phyloP scores from a whole-genome alignment of 2,113 vertebrate species.

The Isichthys henryi region DNA sequence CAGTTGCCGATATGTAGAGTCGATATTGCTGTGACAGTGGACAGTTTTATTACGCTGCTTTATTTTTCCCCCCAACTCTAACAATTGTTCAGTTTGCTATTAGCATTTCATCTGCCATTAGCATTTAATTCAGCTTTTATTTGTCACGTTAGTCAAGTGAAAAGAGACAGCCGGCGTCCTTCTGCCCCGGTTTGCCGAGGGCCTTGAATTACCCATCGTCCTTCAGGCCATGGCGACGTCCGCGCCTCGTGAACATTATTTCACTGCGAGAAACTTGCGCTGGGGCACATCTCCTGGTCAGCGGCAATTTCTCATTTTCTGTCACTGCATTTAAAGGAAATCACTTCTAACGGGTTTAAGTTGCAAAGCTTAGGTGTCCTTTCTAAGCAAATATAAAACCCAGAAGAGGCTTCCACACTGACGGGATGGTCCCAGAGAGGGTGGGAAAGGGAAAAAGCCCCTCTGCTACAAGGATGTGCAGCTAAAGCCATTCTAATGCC shows the following conservation, averaged over 20 bases:
- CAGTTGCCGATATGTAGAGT: not conserved
- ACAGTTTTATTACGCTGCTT: not conserved
- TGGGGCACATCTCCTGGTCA: not conserved
- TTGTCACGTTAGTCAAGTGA: not conserved
- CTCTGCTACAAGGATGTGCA: not conserved
- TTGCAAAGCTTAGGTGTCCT: not conserved
- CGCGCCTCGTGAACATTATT: not conserved
- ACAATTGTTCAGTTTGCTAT: not conserved
- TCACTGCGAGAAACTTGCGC: not conserved
- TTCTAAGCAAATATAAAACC: not conserved
- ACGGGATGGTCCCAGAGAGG: not conserved
- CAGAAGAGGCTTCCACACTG: not conserved
- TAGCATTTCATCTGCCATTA: not conserved
- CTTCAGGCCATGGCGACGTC: not conserved
- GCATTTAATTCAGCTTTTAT: not conserved
- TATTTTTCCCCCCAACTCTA: not conserved
- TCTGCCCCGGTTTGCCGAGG: not conserved
- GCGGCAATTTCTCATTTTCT: not conserved
- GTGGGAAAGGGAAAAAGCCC: not conserved
- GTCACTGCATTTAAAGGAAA: not conserved
- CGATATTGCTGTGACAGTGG: not conserved
- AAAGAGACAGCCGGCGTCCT: not conserved
- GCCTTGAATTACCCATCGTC: not conserved
- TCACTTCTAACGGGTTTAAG: not conserved
- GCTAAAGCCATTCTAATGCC: not conserved